phyloP scores from a whole-genome alignment of 2,113 vertebrate species.

The Grallaria varia region DNA sequence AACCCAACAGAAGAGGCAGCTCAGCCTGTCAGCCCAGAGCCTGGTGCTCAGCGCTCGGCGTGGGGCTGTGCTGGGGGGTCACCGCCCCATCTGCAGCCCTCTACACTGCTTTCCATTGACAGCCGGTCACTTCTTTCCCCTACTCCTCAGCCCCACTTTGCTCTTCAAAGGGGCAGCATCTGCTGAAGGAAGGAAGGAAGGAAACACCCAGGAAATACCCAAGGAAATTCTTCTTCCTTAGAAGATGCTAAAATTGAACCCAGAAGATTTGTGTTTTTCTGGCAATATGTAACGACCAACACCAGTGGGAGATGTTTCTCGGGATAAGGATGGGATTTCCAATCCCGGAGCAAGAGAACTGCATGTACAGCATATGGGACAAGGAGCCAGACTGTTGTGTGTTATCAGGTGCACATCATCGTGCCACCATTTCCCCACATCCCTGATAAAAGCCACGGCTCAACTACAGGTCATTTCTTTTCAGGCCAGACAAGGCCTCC shows the following conservation, averaged over 20 bases:
- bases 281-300: not conserved
- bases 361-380: not conserved
- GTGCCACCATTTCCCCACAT: not conserved
- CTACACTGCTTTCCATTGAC: not conserved
- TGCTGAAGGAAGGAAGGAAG: not conserved
- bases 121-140: not conserved
- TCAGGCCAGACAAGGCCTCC: not conserved
- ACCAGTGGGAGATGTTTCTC: not conserved
- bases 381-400: not conserved
- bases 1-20: not conserved
- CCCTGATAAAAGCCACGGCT: not conserved
- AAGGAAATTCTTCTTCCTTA: not conserved
- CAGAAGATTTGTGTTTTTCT: not conserved
- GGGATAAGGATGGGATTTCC: not conserved
- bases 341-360: not conserved
- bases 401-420: rapidly evolving
- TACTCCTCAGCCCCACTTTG: not conserved
- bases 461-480: not conserved
- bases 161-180: not conserved
- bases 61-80: not conserved
- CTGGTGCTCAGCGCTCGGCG: not conserved
- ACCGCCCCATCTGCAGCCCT: not conserved
- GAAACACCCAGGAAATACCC: not conserved
- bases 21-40: not conserved
- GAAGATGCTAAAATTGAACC: not conserved